Conservation (phyloP, 2,113 vertebrate species). For the Tachysurus vachellii region DNA sequence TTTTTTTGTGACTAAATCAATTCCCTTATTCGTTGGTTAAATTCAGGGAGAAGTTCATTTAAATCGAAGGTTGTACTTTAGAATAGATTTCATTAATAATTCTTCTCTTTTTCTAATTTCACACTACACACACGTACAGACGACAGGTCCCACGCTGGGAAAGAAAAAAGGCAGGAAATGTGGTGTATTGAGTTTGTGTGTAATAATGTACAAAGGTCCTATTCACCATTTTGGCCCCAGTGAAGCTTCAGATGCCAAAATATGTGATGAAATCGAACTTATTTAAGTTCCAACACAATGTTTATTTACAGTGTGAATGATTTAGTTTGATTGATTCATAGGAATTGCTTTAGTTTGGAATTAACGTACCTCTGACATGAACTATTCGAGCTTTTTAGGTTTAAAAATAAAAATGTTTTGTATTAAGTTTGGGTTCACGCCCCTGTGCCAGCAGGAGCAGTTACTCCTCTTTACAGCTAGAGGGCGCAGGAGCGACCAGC, state of each 20-base stretch:
- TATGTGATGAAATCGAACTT: not conserved
- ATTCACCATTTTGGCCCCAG: too few species aligned
- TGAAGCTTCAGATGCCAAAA: not conserved
- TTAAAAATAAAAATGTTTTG: not conserved
- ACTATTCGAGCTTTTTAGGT: too few species aligned
- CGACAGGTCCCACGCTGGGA: not conserved
- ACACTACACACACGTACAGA: not conserved
- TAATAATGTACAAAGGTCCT: not conserved
- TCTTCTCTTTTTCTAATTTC: not conserved
- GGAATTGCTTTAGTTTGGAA: not conserved
- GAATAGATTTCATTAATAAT: not conserved
- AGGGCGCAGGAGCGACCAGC: not conserved
- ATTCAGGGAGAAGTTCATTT: not conserved
- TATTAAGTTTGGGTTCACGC: too few species aligned
- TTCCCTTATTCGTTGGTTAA: not conserved
- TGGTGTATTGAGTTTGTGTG: not conserved
- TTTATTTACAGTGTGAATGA: not conserved
- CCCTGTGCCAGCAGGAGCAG: not conserved
- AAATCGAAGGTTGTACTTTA: too few species aligned
- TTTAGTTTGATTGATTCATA: not conserved
- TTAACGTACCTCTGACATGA: not conserved
- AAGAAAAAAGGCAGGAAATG: too few species aligned
- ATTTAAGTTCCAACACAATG: not conserved
- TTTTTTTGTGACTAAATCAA: not conserved
- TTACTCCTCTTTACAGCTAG: constrained; percentile 41